Evolutionary conservation across 2,797 vertebrate species (phyloP).

Genomic region (Pipistrellus kuhlii): DNA sequence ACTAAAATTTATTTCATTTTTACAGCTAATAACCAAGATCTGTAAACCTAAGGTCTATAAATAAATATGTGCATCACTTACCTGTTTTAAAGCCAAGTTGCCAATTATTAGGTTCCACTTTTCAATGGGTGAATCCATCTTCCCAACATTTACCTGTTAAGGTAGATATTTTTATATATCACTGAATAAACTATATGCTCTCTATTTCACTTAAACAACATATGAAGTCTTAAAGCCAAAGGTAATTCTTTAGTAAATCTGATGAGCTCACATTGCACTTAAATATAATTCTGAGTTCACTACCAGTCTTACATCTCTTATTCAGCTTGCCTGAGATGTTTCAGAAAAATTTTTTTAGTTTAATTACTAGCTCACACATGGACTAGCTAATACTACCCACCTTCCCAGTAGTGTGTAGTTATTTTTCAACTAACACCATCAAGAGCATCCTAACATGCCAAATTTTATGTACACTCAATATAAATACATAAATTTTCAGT

Average conservation of each 20-base stretch:
- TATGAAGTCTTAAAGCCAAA: conserved; percentile 10
- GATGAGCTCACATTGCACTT: neutral
- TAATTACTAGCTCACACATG: neutral
- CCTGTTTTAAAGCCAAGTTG: conserved; percentile 98
- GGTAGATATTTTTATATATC: conserved; percentile 59
- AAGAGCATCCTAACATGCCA: neutral
- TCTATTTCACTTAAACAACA: conserved; percentile 32
- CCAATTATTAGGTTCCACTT: conserved; percentile 99
- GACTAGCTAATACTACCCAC: neutral
- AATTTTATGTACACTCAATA: neutral
- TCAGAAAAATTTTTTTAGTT: neutral
- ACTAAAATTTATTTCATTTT: neutral
- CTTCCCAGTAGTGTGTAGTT: neutral
- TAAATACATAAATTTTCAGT: conserved; percentile 31
- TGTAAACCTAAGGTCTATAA: neutral
- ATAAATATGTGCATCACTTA: conserved; percentile 79
- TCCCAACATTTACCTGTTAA: conserved; percentile 96
- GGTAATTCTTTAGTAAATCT: neutral
- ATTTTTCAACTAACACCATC: conserved; percentile 12
- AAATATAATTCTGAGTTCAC: conserved; percentile 25
- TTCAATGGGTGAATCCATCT: conserved; percentile 99
- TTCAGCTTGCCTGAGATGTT: neutral
- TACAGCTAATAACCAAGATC: neutral
- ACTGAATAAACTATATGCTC: neutral
- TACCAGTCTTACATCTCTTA: neutral